Base-by-base conservation (phyloP, 2,888 invertebrate genomes). In the Heliconius aoede region DNA sequence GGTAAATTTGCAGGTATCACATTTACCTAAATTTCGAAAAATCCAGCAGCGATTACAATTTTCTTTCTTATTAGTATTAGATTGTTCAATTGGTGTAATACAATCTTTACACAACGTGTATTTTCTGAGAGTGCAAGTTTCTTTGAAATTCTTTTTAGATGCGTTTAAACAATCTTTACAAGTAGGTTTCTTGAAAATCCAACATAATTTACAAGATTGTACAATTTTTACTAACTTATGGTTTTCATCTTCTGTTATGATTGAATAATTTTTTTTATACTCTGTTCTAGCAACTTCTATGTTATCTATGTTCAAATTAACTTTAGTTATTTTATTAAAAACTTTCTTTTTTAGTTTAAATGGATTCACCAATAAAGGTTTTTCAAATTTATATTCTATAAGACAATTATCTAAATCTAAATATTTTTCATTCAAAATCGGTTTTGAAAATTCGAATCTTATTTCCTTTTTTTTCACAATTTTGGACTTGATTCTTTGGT, bases 11-110 rank as follows among this genome's bases (percentile, higher is more conserved):
- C 91, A 91, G 73, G 79, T 65, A 69, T 85, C 80, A 84, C 90
- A 90, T 81, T 83, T 85, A 0, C 77, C 75, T 15, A 81, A 67
- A 76, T 83, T 77, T 71, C 78, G 79, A 58, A 90, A 90, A 30
- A 90, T 36, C 87, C 89, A 90, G 73, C 90, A 90, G 76, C 79
- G 79, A 64, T 85, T 83, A 74, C 90, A 90, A 36, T 55, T 40
- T 26, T 79, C 1, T 74, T 74, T 76, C 7, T 55, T 28, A 55
- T 51, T 18, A 18, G 26, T 21, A 9, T 21, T 21, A 28, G 28
- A 18, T 11, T 21, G n/a, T 55, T 2, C 13, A 55, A 24, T 51
- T 46, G 21, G 24, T 36, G 28, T 15, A 9, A 51, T 60, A n/a
- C 13, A 18, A 28, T 61, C 40, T 61, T 60, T 24, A 32, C 36